Percentiles rank a stretch among this genome's conserved stretches.
These are phyloP conservation scores for Noctua pronuba DNA, from an alignment of 2,888 invertebrate genomes.

Conservation along the genomic window DNA sequence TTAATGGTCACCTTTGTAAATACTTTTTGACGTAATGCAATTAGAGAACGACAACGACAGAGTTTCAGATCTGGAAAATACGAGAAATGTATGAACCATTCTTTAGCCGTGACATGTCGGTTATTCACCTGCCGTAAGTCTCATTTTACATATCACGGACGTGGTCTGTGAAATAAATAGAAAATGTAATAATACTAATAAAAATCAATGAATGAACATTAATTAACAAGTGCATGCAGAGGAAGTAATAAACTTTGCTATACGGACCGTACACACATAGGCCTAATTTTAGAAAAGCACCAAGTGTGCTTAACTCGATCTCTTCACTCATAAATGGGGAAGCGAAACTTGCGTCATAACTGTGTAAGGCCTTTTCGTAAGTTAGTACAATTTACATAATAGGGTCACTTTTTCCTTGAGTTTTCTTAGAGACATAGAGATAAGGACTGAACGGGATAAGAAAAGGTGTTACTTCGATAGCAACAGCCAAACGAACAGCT, in stretches of 20 bases:
- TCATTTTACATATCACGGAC: slow-evolving; percentile 42
- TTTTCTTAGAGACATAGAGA: slow-evolving; percentile 47
- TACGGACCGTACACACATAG: slow-evolving; percentile 65
- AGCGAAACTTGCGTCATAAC: slow-evolving; percentile 61
- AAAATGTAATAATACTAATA: slow-evolving; percentile 53
- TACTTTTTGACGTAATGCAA: background rate
- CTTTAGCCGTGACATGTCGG: slow-evolving; percentile 22
- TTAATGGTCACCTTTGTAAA: background rate
- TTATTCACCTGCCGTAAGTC: slow-evolving; percentile 42
- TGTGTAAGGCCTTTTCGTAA: slow-evolving; percentile 53
- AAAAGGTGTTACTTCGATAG: slow-evolving; percentile 29
- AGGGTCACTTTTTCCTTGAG: slow-evolving; percentile 50
- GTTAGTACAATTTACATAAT: slow-evolving; percentile 63
- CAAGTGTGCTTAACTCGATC: slow-evolving; percentile 55
- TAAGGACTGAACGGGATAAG: slow-evolving; percentile 37
- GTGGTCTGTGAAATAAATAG: slow-evolving; percentile 48
- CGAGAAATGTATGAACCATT: slow-evolving; percentile 4
- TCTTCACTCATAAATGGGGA: slow-evolving; percentile 61
- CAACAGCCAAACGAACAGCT: background rate
- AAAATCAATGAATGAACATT: slow-evolving; percentile 67
- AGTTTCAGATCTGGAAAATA: slow-evolving; percentile 2
- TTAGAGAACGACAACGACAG: background rate
- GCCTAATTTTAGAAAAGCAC: slow-evolving; percentile 73
- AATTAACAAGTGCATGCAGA: slow-evolving; percentile 70
- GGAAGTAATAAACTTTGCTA: slow-evolving; percentile 74